Evolutionary conservation across 1,140 invertebrate species (phyloP), one percentile per base, ranked within the genome.

Genomic region (Phocides pigmalion): DNA sequence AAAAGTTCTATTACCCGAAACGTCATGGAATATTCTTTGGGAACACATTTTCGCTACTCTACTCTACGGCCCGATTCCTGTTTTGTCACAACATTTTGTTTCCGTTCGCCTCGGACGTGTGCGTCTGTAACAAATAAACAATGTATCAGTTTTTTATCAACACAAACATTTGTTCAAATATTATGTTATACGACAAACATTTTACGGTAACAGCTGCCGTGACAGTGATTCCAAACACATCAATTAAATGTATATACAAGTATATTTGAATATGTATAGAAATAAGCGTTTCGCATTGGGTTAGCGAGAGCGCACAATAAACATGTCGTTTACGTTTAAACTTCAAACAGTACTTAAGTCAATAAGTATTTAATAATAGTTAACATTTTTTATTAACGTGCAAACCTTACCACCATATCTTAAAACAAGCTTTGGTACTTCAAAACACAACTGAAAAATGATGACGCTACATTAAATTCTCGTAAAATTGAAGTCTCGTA

Each of bases 1-100:
- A 68, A 87, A 79, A 77, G 84, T 90, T 81, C 86, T 86, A 61
- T 83, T 83, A 42, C 74, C 82, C 16, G 74, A 70, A 35, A 86
- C 72, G 62, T 78, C 76, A 62, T 82, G 65, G 44, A 78, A 80
- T 64, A 72, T 76, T 73, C 82, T 87, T 74, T 74, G 50, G 61
- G 68, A 75, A 82, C 76, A 79, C 88, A 90, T 90, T 79, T 84
- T 90, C 25, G 39, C 37, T 61, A 50, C 47, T 53, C 22, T 59
- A 63, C 39, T 9, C 35, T 39, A 39, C 35, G 2, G 39, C 2
- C 17, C 9, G 39, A 17, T 49, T 4, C 19, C 5, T 47, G 50
- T 65, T 74, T 68, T 75, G 80, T 87, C 83, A 86, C 83, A 87
- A 86, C 83, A 87, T 86, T 62, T 63, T 22, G 37, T 25, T 50